These are phyloP conservation scores for Cybosia mesomella DNA, from an alignment of 2,888 invertebrate genomes.

Conservation along the genomic window DNA sequence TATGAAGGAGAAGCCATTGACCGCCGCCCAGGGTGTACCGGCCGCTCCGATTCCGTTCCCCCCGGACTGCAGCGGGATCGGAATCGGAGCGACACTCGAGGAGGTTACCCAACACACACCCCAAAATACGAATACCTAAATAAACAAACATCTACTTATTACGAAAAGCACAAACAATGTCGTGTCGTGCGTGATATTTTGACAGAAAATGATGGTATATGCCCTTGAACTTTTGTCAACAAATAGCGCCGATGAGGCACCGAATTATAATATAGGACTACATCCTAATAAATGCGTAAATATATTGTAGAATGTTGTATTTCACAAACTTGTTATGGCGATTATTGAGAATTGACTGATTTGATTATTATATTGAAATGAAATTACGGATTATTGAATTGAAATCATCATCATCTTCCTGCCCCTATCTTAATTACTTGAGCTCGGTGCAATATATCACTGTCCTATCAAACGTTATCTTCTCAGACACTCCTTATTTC, in stretches of 20 bases:
- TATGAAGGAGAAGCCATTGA: too few species aligned
- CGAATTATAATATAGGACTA: conserved; percentile 18
- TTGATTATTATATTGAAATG: neutral
- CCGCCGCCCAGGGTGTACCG: too few species aligned
- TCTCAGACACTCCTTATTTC: neutral
- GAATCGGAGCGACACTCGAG: too few species aligned
- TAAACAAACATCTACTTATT: neutral
- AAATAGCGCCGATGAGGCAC: conserved; percentile 25
- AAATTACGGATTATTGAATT: neutral
- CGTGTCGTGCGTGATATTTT: conserved; percentile 33
- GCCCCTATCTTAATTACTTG: neutral
- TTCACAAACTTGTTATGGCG: neutral
- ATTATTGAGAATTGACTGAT: neutral
- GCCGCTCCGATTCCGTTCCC: too few species aligned
- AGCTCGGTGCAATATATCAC: neutral
- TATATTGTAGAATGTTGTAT: neutral
- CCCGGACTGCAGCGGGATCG: too few species aligned
- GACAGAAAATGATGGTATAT: conserved; percentile 27
- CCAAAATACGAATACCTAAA: neutral
- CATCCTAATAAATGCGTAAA: conserved; percentile 2
- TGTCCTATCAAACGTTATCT: neutral
- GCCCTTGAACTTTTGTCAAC: conserved; percentile 45
- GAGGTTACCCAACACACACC: too few species aligned
- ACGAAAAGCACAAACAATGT: neutral
- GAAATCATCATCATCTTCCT: neutral